phyloP scores from a whole-genome alignment of 2,113 vertebrate species.

The Corythornis cristatus region DNA sequence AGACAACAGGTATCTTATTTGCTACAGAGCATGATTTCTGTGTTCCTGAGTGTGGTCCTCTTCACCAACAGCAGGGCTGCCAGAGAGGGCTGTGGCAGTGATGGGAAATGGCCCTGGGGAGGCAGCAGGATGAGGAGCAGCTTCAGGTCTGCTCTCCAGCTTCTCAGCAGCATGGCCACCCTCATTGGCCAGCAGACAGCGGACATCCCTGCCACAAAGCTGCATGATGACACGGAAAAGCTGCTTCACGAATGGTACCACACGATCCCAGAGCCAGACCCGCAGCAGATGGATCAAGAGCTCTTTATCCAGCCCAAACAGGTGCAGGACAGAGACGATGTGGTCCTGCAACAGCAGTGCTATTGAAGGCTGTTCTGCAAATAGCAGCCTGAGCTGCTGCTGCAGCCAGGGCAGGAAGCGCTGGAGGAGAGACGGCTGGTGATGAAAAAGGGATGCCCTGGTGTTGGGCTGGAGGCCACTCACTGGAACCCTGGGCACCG shows the following conservation, averaged over 20 bases:
- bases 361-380: not conserved
- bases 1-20: no score
- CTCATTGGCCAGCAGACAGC: accelerated
- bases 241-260: not conserved
- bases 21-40: no score
- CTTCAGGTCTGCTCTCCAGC: not conserved
- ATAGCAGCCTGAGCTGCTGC: no score
- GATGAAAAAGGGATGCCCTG: not conserved
- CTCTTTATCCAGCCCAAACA: not conserved
- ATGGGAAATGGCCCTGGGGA: accelerated
- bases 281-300: not conserved
- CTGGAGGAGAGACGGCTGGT: not conserved
- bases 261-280: not conserved
- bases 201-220: accelerated
- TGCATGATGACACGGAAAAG: accelerated
- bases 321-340: not conserved
- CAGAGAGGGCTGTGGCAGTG: not conserved
- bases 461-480: not conserved
- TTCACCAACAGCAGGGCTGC: not conserved
- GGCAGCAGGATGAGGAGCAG: not conserved
- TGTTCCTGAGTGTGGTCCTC: no score
- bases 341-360: not conserved
- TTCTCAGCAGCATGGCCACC: accelerated
- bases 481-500: not conserved
- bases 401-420: not conserved